Conservation (phyloP, 2,113 vertebrate genomes). For the Stigmatopora argus region DNA sequence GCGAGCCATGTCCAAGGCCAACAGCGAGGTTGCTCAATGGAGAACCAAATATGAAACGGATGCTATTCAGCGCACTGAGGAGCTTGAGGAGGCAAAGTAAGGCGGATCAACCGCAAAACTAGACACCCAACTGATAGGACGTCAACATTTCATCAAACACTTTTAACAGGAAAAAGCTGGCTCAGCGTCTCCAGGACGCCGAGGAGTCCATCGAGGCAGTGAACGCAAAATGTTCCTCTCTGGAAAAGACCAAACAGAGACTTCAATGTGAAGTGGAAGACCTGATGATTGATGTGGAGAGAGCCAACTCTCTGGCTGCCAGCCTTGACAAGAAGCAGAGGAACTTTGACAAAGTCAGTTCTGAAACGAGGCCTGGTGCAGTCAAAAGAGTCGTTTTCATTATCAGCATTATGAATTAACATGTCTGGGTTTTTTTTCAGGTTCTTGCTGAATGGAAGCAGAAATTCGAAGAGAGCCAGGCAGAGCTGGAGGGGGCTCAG, state of each 20-base stretch:
- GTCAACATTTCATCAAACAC: not conserved
- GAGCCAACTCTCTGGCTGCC: conserved; percentile 67
- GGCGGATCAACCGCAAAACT: not conserved
- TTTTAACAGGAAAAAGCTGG: conserved; percentile 63
- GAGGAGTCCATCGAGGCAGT: conserved; percentile 66
- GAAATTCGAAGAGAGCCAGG: conserved; percentile 74
- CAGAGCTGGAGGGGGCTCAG: conserved; percentile 73
- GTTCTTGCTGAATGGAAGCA: conserved; percentile 80
- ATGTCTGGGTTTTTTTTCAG: conserved; percentile 38
- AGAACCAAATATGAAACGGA: conserved; percentile 70
- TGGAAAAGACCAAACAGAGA: conserved; percentile 70
- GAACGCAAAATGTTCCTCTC: conserved; percentile 66
- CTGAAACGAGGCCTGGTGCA: not conserved
- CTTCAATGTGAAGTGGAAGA: conserved; percentile 64
- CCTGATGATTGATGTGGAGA: conserved; percentile 68
- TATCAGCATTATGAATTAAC: not conserved
- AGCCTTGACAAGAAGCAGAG: conserved; percentile 69
- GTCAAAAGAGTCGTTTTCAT: not conserved
- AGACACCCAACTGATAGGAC: not conserved
- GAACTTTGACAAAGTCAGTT: conserved; percentile 68
- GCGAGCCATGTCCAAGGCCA: conserved; percentile 64
- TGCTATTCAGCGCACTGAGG: conserved; percentile 72
- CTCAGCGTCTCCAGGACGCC: conserved; percentile 69
- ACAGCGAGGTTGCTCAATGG: conserved; percentile 74
- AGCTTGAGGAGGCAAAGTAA: conserved; percentile 74